phyloP scores from a whole-genome alignment of 1,140 invertebrate species.

The Drosophila kepulauana region DNA sequence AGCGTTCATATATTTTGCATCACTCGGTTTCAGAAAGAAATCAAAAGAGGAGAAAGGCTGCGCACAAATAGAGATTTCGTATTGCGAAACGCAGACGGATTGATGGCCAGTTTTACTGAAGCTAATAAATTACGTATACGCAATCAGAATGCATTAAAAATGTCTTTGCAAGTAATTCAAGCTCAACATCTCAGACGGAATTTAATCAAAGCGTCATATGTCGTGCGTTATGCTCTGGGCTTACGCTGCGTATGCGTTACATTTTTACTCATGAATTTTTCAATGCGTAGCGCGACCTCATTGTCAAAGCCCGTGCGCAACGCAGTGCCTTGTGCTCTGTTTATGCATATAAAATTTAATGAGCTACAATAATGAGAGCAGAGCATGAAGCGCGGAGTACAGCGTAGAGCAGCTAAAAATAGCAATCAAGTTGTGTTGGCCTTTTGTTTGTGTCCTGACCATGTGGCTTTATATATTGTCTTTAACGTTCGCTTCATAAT shows the following conservation, averaged over 20 bases:
- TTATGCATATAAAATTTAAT: conserved; percentile 79
- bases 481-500: conserved; percentile 26
- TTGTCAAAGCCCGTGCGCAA: conserved; percentile 23
- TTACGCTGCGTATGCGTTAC: conserved; percentile 61
- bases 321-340: conserved; percentile 30
- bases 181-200: not conserved
- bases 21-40: not conserved
- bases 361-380: conserved; percentile 73
- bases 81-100: conserved; percentile 4
- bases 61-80: not conserved
- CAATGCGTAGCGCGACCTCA: conserved; percentile 45
- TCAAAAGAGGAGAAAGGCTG: not conserved
- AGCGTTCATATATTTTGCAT: conserved; percentile 13
- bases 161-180: not conserved
- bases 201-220: conserved; percentile 9
- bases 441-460: conserved; percentile 28
- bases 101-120: not conserved
- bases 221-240: not conserved
- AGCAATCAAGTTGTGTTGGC: conserved; percentile 49
- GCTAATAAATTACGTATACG: conserved; percentile 1
- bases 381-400: not conserved
- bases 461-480: conserved; percentile 18
- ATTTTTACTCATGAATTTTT: conserved; percentile 65
- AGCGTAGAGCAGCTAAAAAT: conserved; percentile 57
- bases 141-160: conserved; percentile 6